Conservation (phyloP, 2,113 vertebrate species). For the Mellivora capensis region DNA sequence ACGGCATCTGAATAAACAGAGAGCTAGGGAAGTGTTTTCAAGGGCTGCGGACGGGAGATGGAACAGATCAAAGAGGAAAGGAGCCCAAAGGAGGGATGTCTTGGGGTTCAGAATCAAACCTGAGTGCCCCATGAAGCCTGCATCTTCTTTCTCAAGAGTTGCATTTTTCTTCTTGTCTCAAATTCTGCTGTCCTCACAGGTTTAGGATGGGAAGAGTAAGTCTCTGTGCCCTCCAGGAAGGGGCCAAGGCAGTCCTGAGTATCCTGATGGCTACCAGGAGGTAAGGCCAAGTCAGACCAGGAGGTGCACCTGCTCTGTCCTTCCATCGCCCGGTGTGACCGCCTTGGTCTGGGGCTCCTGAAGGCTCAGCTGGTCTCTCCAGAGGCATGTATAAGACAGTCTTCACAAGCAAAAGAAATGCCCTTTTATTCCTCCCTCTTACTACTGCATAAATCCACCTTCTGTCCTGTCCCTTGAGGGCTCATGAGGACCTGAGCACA, state of each 20-base stretch:
- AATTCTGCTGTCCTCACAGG: not conserved
- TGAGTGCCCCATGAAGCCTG: not conserved
- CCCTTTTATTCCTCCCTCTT: not conserved
- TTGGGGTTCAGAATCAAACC: not conserved
- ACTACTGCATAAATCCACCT: not conserved
- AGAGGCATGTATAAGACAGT: not conserved
- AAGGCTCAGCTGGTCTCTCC: not conserved
- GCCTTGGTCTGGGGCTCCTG: not conserved
- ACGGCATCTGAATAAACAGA: not conserved
- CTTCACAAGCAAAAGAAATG: not conserved
- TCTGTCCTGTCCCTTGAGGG: not conserved
- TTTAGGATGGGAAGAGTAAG: not conserved
- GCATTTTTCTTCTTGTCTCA: not conserved
- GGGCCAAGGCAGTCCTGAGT: not conserved
- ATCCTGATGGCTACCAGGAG: not conserved
- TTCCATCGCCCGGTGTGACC: not conserved
- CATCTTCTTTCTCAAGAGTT: not conserved
- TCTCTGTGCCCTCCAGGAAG: not conserved
- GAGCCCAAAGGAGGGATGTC: not conserved
- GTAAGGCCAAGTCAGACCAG: not conserved
- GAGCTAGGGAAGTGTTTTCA: no score
- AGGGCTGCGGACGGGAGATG: accelerated
- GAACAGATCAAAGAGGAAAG: not conserved
- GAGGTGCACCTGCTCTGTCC: accelerated
- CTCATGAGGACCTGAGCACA: not conserved